phyloP scores from a whole-genome alignment of 2,888 invertebrate genomes.

The Lapara coniferarum region DNA sequence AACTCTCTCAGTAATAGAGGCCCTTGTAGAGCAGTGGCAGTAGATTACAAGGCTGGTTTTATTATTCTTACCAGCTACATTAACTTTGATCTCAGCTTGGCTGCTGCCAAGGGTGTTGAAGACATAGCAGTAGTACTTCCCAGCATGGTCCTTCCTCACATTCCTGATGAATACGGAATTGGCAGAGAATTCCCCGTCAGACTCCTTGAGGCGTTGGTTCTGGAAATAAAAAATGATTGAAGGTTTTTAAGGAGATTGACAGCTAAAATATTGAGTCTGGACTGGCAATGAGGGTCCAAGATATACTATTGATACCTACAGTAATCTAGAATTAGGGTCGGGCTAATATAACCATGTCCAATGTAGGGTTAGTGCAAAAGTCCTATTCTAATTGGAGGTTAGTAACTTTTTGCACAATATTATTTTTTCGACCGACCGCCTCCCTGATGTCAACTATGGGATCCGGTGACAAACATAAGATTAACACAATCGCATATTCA shows the following conservation, averaged over 20 bases:
- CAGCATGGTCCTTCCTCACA: constrained; percentile 56
- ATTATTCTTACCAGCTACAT: constrained; percentile 57
- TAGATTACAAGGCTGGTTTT: too few species aligned
- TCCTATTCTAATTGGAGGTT: background rate
- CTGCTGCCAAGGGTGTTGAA: constrained; percentile 54
- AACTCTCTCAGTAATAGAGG: too few species aligned
- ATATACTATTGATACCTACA: too few species aligned
- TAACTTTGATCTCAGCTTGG: constrained; percentile 49
- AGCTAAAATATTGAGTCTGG: too few species aligned
- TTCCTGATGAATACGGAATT: constrained; percentile 57
- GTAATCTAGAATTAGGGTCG: too few species aligned
- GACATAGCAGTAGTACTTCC: constrained; percentile 70
- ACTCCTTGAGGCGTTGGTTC: constrained; percentile 63
- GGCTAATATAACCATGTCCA: too few species aligned
- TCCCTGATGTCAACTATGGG: too few species aligned
- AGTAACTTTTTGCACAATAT: background rate
- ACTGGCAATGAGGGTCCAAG: too few species aligned
- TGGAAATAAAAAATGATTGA: constrained; percentile 41
- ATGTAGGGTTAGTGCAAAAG: too few species aligned
- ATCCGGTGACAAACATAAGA: background rate
- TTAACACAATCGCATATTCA: constrained; percentile 40
- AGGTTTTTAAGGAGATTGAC: too few species aligned
- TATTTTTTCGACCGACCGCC: background rate
- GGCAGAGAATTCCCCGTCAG: constrained; percentile 57
- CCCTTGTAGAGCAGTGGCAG: too few species aligned